Base-by-base conservation (phyloP, 2,797 vertebrate species). In the Cuniculus paca region DNA sequence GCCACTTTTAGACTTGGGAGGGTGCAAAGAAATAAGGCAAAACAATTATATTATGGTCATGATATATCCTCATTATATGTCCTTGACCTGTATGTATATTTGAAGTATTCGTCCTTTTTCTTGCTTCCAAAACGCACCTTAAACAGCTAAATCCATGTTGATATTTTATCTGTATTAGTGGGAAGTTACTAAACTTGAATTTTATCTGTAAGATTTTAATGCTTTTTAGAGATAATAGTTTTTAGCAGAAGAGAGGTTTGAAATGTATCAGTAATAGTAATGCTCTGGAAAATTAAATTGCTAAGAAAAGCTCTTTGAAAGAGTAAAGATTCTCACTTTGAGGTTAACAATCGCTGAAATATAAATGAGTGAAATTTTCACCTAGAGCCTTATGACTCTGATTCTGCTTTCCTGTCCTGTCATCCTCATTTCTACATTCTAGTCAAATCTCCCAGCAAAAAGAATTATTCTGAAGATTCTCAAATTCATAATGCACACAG, bases 1-100 rank as follows among this genome's bases (percentile, higher is more conserved):
- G 91, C 95, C 97, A 96, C 93, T 20, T 97, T 95, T 94, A 96
- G 95, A 36, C 96, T 96, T 97, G 97, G 93, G 70, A 97, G 93
- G 50, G 78, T 95, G 80, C 50, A 91, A 84, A 96, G 60, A 89
- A 97, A 87, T 45, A 94, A 48, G 45, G 34, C 60, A 39, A 65
- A 87, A 39, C 72, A 90, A 86, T 95, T 61, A 34, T 93, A 52
- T 90, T 28, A 5, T 39, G 72, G 77, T 70, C 56, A 68, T 12
- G 31, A 54, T 31, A n/a, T 90, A 58, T 31, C 17, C 39, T 95
- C n/a, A 93, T 45, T 95, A n/a, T 19, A 52, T 92, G 90, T 72
- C 10, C 60, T 95, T 89, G 60, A 26, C 58, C 28, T 50, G 78
- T 68, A 56, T 8, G 2, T 91, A 56, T 42, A n/a, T 45, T 85